Evolutionary conservation across 2,888 invertebrate genomes (phyloP).

Genomic region (Papilio gigon): DNA sequence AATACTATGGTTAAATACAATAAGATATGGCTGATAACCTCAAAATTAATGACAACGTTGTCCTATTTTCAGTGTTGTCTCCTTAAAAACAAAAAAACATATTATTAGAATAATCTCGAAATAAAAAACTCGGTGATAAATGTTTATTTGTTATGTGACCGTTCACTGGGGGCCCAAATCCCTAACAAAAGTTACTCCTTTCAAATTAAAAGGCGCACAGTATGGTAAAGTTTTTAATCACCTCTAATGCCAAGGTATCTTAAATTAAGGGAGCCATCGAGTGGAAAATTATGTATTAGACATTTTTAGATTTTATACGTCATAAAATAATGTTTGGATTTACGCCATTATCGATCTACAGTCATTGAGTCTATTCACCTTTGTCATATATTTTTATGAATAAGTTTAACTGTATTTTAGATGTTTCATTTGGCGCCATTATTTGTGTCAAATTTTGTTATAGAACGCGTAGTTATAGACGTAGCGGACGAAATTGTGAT

Average conservation of each 20-base stretch:
- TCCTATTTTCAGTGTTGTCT: too few species aligned
- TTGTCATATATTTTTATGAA: not conserved
- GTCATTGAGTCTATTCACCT: conserved; percentile 5
- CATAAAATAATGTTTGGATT: not conserved
- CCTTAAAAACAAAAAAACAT: too few species aligned
- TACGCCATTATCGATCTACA: not conserved
- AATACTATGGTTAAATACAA: too few species aligned
- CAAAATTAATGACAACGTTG: too few species aligned
- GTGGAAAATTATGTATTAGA: not conserved
- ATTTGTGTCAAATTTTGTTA: conserved; percentile 35
- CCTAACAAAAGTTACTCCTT: too few species aligned
- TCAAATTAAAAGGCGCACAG: not conserved
- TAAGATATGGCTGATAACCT: too few species aligned
- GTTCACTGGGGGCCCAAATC: too few species aligned
- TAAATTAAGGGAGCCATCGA: not conserved
- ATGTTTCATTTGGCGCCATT: conserved; percentile 20
- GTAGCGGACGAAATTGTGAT: conserved; percentile 60
- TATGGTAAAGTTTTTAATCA: not conserved
- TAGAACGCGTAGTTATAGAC: conserved; percentile 1
- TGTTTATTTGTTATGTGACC: too few species aligned
- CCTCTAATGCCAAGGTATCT: not conserved
- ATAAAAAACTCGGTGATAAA: too few species aligned
- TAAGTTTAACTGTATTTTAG: not conserved
- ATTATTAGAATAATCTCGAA: too few species aligned
- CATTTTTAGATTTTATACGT: not conserved